Evolutionary conservation across 2,113 vertebrate genomes (phyloP), one percentile per base, ranked within the genome.

Genomic region (Serilophus lunatus): DNA sequence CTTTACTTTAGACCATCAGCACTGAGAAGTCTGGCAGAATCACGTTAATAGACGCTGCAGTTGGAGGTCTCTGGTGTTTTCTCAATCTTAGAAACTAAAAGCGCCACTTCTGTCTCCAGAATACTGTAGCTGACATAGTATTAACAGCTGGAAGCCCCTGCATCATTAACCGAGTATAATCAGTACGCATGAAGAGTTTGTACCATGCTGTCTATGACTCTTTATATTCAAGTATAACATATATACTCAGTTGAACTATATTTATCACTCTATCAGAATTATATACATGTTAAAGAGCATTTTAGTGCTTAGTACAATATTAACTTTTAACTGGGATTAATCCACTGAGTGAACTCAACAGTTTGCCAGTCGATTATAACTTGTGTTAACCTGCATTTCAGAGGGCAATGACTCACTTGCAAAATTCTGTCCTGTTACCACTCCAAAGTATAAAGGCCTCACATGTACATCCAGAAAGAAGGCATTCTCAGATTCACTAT

Each of bases 401-500:
- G 82, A 97, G 97, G 91, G 92, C 92, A 95, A 92, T 92, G 84
- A 95, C 83, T 96, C 92, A 95, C 94, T 96, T 96, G 42, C 86
- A 96, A 95, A 94, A 97, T 91, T 95, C 95, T 86, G 75, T 93
- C 90, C 91, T 95, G 49, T 92, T 96, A 81, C 92, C 79, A 94
- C 79, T 97, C 86, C 91, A 91, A 95, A 94, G 84, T 95, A 24
- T 53, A 61, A 95, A 96, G 93, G 97, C 97, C 95, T 97, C 96
- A 63, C 86, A 45, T 54, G 61, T 92, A 83, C 93, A 82, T 88
- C 92, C 91, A 91, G 96, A 95, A 95, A 92, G 86, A 88, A 96
- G 97, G 97, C 97, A 95, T 97, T 96, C 95, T 98, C 93, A 94
- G 95, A 95, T 97, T 97, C 93, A 90, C 89, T 97, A 87, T 98